phyloP scores from a whole-genome alignment of 2,797 vertebrate species.

The Periparus ater region DNA sequence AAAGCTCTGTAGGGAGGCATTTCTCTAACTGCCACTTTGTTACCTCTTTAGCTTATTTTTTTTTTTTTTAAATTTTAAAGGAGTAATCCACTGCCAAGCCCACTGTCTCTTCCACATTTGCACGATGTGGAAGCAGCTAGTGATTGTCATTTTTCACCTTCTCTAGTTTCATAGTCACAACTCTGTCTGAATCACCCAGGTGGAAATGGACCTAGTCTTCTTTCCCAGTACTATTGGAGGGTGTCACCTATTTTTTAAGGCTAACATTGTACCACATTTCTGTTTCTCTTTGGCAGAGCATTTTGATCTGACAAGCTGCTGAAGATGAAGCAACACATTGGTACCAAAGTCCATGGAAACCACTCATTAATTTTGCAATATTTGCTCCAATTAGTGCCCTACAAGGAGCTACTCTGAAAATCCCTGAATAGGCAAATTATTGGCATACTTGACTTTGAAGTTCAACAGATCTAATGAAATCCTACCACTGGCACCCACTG shows the following conservation, averaged over 20 bases:
- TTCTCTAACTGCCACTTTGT: background rate
- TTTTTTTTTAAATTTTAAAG: background rate
- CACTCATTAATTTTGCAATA: background rate
- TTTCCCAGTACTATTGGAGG: background rate
- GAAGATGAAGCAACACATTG: conserved; percentile 70
- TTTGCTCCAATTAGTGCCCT: background rate
- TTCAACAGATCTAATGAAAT: background rate
- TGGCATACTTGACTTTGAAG: background rate
- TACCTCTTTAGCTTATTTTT: background rate
- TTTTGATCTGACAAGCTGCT: conserved; percentile 48
- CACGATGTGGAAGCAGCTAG: background rate
- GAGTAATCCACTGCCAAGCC: background rate
- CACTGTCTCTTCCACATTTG: background rate
- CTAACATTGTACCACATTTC: background rate
- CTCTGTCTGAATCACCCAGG: background rate
- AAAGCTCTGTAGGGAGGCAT: background rate
- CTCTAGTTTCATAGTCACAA: background rate
- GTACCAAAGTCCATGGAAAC: conserved; percentile 78
- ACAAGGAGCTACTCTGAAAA: background rate
- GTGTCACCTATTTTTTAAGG: accelerated
- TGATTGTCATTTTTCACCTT: background rate
- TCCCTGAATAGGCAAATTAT: background rate
- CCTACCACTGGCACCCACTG: background rate
- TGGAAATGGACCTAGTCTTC: background rate
- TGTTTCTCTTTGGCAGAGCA: conserved; percentile 70